Base-by-base conservation (phyloP, 2,888 invertebrate genomes). In the Eristalis arbustorum region DNA sequence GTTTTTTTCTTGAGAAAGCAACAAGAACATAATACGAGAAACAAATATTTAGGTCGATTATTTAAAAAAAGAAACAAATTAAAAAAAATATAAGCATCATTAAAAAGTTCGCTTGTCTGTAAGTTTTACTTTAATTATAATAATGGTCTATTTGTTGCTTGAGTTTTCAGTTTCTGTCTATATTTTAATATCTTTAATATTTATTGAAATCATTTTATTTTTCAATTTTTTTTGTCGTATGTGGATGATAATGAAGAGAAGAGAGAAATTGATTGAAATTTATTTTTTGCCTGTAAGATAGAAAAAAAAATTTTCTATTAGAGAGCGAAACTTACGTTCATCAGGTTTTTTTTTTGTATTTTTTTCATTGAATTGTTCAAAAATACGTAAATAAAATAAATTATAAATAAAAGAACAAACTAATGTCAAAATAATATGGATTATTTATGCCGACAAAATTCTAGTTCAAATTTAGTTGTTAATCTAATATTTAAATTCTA, bases 231-330 rank as follows among this genome's bases (percentile, higher is more conserved):
- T 83, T 87, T 82, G 87, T 83, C 75, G 87, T 83, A 87, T 87
- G 87, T 87, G 83, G 87, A 87, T 87, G 87, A 83, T 83, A 79
- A 83, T 83, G 87, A 79, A 87, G 87, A 87, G 87, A 87, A 87
- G 87, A 87, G 75, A 87, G 83, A 87, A 79, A 87, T 87, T 87
- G 87, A 83, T 85, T 82, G 83, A 83, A 83, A 87, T 87, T 87
- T 87, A 87, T 83, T 87, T 87, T 87, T 87, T 87, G 83, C 87
- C 87, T 87, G 87, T 83, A 87, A 87, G 87, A 87, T 87, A 87
- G 87, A 87, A 87, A 87, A 87, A 28, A 84, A 68, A 84, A 57
- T 84, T 84, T 74, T 87, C 78, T 83, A 83, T 87, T 87, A 87
- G 87, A 83, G 78, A 87, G 67, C 72, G 75, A 78, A 87, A 87